Base-by-base conservation (phyloP, 2,797 vertebrate genomes). In the Anas capensis region DNA sequence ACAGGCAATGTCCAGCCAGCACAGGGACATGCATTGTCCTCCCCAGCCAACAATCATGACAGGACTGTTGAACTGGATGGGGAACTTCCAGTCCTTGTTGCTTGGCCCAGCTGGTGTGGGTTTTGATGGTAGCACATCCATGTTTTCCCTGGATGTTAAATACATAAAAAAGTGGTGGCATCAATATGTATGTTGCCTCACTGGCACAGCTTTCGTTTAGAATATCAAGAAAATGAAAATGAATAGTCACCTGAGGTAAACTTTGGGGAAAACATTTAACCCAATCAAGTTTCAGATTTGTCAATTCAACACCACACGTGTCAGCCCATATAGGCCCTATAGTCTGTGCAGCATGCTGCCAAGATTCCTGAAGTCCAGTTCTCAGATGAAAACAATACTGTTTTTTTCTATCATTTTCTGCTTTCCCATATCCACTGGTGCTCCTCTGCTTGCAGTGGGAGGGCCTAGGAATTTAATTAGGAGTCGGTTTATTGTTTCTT, bases 21-120 rank as follows among this genome's bases (percentile, higher is more conserved):
- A 2, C 8, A 8, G 38, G 29, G 4, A 23, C 1, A 0, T 7
- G 3, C 1, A 1, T 14, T 8, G 26, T 62, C 6, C 16, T 6
- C 24, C 49, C 7, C 1, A 1, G n/a, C 5, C 46, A n/a, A 12
- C 2, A 14, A 5, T n/a, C 10, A 18, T 29, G 34, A n/a, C 46
- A 56, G 60, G 27, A 34, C 20, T 65, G 44, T 33, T 48, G 61
- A 49, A 10, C 18, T 18, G 33, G 8, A 3, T 12, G 14, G 20
- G 15, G 10, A 80, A 14, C 3, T 38, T 54, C 15, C 36, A 57
- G 2, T 16, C 26, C 14, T 58, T 1, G 0, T 1, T 15, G 46
- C 34, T 38, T 8, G 1, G n/a, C 0, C 1, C 71, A 54, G 19
- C 62, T 34, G 15, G 8, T 16, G 65, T 49, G 46, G 24, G 17